A percentile compares a stretch with the other conserved stretches of the same genome.
phyloP scores from a whole-genome alignment of 2,888 invertebrate species.

The Podotricha telesiphe region DNA sequence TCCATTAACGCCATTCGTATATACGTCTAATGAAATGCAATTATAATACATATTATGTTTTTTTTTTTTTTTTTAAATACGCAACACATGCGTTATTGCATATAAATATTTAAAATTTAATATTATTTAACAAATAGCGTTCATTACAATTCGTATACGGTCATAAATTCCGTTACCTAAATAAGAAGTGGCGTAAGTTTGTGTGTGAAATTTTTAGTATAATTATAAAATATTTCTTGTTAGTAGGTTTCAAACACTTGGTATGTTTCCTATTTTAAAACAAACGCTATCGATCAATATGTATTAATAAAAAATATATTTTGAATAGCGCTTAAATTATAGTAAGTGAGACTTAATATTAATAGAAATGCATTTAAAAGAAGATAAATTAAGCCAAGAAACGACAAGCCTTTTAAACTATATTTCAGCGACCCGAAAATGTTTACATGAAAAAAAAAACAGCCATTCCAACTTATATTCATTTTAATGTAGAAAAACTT shows the following conservation, averaged over 20 bases:
- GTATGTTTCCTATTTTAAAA: no score
- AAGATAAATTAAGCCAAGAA: neutral
- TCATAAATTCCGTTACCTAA: no score
- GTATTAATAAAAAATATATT: no score
- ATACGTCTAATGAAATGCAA: constrained; percentile 43
- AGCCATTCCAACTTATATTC: neutral
- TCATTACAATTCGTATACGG: neutral
- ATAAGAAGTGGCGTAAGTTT: neutral
- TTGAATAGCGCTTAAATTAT: no score
- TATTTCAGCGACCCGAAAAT: neutral
- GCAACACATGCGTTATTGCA: neutral
- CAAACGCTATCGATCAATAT: no score
- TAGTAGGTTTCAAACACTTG: no score
- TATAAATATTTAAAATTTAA: neutral
- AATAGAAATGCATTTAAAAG: neutral
- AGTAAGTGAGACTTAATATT: no score
- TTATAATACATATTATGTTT: constrained; percentile 26
- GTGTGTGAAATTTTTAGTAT: no score
- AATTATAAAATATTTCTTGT: neutral
- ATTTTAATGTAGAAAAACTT: constrained; percentile 3
- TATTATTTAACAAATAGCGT: neutral
- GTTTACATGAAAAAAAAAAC: neutral
- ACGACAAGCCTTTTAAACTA: neutral
- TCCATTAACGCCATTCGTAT: constrained; percentile 47
- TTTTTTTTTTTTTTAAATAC: constrained; percentile 10